Evolutionary conservation across 64 coral and sea anemone species (phyloP).

Genomic region (Montipora foliosa): DNA sequence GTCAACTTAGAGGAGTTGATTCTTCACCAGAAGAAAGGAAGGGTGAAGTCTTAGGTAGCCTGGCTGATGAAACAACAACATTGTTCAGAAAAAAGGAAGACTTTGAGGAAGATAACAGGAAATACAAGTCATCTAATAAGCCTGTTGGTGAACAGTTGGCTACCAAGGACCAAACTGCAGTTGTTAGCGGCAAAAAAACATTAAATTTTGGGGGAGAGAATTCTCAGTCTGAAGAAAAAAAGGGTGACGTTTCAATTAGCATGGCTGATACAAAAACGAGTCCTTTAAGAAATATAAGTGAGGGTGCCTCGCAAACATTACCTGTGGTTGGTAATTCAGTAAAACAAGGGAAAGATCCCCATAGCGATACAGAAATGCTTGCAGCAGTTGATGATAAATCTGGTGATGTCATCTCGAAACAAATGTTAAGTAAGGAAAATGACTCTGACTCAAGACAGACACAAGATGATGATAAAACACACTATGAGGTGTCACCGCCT

Average conservation of each 20-base stretch:
- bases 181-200: neutral
- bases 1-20: neutral
- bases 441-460: neutral
- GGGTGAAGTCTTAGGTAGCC: neutral
- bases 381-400: neutral
- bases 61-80: neutral
- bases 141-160: too few species aligned
- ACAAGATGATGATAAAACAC: constrained; percentile 14
- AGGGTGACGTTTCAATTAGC: neutral
- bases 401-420: neutral
- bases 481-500: constrained; percentile 79
- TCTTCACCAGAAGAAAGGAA: constrained; percentile 10
- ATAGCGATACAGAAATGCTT: constrained; percentile 7
- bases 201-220: neutral
- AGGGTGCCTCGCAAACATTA: constrained; percentile 9
- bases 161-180: neutral
- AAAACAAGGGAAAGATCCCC: constrained; percentile 1
- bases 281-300: neutral
- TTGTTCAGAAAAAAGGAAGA: neutral
- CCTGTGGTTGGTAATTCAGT: neutral
- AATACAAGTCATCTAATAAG: too few species aligned
- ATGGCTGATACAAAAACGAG: neutral
- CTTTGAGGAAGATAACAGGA: too few species aligned
- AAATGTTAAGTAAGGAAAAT: neutral
- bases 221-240: neutral